Conservation (phyloP, 2,797 vertebrate species). For the Onychomys arenicola region DNA sequence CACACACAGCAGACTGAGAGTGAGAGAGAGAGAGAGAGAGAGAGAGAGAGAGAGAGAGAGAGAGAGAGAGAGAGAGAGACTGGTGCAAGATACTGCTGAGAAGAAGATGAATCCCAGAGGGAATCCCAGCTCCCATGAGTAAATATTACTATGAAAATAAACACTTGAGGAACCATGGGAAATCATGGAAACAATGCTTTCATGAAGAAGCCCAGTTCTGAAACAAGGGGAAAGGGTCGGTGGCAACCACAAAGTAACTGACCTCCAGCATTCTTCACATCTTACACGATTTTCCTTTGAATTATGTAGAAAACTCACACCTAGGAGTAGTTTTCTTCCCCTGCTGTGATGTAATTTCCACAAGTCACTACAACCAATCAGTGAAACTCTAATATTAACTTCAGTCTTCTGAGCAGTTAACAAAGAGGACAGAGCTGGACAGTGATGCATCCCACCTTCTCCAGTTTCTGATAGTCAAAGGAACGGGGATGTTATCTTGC, state of each 20-base stretch:
- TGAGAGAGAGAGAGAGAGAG: too few relatives aligned
- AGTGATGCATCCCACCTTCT: neutral
- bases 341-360: neutral
- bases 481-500: neutral
- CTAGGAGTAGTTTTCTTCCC: neutral
- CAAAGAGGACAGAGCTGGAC: neutral
- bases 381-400: neutral
- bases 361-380: neutral
- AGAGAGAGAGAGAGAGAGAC: neutral
- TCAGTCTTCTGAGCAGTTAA: neutral
- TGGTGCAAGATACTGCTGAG: neutral
- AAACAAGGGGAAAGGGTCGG: neutral
- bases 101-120: neutral
- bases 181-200: neutral
- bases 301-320: neutral
- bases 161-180: neutral
- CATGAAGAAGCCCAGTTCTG: neutral
- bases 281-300: neutral
- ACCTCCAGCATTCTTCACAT: neutral
- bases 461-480: neutral
- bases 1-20: neutral
- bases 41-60: too few relatives aligned
- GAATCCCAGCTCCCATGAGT: neutral
- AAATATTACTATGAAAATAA: conserved; percentile 19
- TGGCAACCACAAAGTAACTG: neutral